A percentile compares a stretch with the other conserved stretches of the same genome.
Conservation (phyloP, 2,113 vertebrate species). For the Alces alces region DNA sequence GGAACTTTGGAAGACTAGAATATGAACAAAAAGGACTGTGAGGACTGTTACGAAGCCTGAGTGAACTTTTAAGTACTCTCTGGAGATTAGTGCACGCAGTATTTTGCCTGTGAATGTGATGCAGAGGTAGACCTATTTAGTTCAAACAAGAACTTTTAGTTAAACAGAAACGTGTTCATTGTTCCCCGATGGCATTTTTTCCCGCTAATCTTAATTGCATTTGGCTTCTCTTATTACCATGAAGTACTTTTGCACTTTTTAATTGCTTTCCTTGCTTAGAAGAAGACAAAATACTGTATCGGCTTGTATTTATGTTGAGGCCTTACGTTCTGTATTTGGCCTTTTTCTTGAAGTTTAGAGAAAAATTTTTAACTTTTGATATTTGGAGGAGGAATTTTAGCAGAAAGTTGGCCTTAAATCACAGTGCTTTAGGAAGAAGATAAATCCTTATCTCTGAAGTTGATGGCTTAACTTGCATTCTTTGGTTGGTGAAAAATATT, state of each 20-base stretch:
- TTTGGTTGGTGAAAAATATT: slow-evolving; percentile 30
- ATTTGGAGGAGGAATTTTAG: not conserved
- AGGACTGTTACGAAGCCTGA: not conserved
- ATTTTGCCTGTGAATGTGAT: not conserved
- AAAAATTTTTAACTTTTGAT: not conserved
- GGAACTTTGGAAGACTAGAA: not conserved
- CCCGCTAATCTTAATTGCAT: slow-evolving; percentile 3
- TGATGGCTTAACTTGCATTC: not conserved
- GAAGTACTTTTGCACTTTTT: not conserved
- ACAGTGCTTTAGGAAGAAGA: not conserved
- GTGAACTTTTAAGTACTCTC: not conserved
- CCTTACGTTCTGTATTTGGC: not conserved
- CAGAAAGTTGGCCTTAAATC: slow-evolving; percentile 7
- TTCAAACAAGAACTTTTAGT: not conserved
- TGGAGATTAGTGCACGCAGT: not conserved
- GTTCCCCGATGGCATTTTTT: not conserved
- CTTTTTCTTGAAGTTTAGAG: not conserved
- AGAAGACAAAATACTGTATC: not conserved
- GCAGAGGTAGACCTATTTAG: not conserved
- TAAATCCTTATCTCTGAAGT: not conserved
- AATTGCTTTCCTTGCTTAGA: not conserved
- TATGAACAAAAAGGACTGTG: not conserved
- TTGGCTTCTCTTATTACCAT: not conserved
- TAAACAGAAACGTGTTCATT: slow-evolving; percentile 7
- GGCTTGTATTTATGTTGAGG: not conserved